Conservation (phyloP, 2,888 invertebrate species). For the Nysson spinosus region DNA sequence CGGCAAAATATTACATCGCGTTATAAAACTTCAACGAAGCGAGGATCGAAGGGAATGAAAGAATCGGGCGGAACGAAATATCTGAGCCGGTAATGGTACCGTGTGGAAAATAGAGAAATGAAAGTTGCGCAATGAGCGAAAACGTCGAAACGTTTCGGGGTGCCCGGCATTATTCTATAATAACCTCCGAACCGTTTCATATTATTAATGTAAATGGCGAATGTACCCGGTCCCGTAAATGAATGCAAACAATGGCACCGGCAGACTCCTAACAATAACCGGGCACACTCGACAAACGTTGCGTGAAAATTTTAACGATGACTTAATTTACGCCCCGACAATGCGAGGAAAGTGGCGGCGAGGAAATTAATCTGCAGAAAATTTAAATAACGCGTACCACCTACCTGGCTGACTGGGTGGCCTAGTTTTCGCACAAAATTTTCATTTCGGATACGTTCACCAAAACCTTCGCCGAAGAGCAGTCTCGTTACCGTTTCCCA, state of each 20-base stretch:
- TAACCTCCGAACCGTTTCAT: slow-evolving; percentile 26
- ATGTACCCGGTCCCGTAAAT: slow-evolving; percentile 22
- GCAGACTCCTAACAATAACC: slow-evolving; percentile 13
- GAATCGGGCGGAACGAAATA: too few species aligned
- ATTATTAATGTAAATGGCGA: slow-evolving; percentile 40
- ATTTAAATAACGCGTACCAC: slow-evolving; percentile 43
- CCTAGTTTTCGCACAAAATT: slow-evolving; percentile 17
- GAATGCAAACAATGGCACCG: slow-evolving; percentile 49
- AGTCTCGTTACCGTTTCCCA: slow-evolving; percentile 23
- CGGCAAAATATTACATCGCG: too few species aligned
- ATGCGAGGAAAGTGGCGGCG: slow-evolving; percentile 15
- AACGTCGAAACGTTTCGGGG: slow-evolving; percentile 7
- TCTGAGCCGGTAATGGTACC: too few species aligned
- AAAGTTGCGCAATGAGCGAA: too few species aligned
- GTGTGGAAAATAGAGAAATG: too few species aligned
- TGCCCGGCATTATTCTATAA: slow-evolving; percentile 21
- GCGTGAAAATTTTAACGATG: slow-evolving; percentile 44
- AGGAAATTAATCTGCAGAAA: slow-evolving; percentile 43
- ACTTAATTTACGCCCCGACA: slow-evolving; percentile 30
- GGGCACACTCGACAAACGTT: slow-evolving; percentile 8
- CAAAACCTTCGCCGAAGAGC: slow-evolving; percentile 17
- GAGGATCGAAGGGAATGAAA: too few species aligned
- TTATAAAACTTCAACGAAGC: too few species aligned
- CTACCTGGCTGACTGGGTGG: too few species aligned
- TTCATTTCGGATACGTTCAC: slow-evolving; percentile 23